Evolutionary conservation across 2,113 vertebrate genomes (phyloP), one percentile per base, ranked within the genome.

Genomic region (Brienomyrus longianalis): DNA sequence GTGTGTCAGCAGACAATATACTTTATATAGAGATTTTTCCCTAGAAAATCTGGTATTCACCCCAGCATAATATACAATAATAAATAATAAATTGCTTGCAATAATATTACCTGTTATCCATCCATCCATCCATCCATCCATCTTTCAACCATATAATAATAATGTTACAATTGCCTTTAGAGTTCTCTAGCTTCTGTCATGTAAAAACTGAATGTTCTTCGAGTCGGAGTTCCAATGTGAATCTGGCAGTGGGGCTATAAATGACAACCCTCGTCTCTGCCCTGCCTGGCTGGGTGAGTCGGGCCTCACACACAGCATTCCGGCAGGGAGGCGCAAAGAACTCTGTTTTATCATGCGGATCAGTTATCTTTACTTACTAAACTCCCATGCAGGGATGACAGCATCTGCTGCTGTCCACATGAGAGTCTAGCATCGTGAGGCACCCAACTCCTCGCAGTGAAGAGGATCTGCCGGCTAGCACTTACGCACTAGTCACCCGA

Each of bases 261-360:
- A 39, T 77, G 70, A 39, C 31, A 51, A 52, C 84, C 84, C 48
- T 5, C 3, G 4, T 15, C 17, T 23, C 39, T 51, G 84, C 5
- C 84, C 10, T 27, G 21, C 48, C 17, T 5, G 50, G 47, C 45
- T 52, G 27, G 23, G 23, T 52, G n/a, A 27, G 9, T 56, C 54
- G 21, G 50, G 10, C 50, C 13, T 35, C 85, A 51, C 85, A 54
- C 43, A 13, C 15, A 84, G 83, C 77, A 45, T 47, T n/a, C 47
- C 48, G 39, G 23, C 83, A 86, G 83, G 83, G 47, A 86, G 23
- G 3, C 85, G n/a, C 50, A 86, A 19, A 17, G 50, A 27, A 48
- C 83, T 5, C 83, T 27, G 47, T 11, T 23, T 35, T n/a, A 15
- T 11, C 5, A 90, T 89, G 91, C 90, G 90, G 74, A 10, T 10